Evolutionary conservation across 2,888 invertebrate genomes (phyloP), one percentile per base, ranked within the genome.

Genomic region (Salpingus planirostris): DNA sequence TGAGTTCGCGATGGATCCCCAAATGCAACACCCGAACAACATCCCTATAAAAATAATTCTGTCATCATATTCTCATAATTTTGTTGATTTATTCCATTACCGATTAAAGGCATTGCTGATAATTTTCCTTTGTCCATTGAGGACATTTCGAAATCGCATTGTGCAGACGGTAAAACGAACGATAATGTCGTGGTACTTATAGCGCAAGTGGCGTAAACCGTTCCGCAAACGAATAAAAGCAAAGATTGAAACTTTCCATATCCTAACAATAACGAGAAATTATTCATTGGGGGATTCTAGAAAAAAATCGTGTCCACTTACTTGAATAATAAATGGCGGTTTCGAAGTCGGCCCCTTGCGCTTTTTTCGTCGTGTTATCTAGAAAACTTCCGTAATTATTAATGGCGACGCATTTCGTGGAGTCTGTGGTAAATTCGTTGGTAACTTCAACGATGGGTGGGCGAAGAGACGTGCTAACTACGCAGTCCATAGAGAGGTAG

Each of bases 1-100:
- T 2, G 73, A 68, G 42, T 83, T 80, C 0, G 81, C 80, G 43
- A 80, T 57, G 31, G 74, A 73, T 2, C 82, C 82, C 81, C 82
- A 82, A 46, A 82, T 66, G 54, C 76, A 76, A 0, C 80, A 78
- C 1, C 82, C 82, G 26, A 77, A 67, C 38, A 77, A 69, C 76
- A 78, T 78, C 11, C 78, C 78, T 76, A 52, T 5, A 6, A 18
- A 8, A 18, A 18, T 6, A 18, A 18, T 5, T 5, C 5, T 8
- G 18, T 6, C 8, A 18, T 18, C 18, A 18, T n/a, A n/a, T n/a
- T n/a, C n/a, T n/a, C n/a, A n/a, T n/a, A n/a, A n/a, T n/a, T n/a
- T n/a, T n/a, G n/a, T n/a, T n/a, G n/a, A n/a, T n/a, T n/a, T n/a
- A n/a, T n/a, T n/a, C n/a, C n/a, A n/a, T 57, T 44, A 74, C 74